Evolutionary conservation across 1,140 invertebrate species (phyloP), one percentile per base, ranked within the genome.

Genomic region (Zelostemma sp.): DNA sequence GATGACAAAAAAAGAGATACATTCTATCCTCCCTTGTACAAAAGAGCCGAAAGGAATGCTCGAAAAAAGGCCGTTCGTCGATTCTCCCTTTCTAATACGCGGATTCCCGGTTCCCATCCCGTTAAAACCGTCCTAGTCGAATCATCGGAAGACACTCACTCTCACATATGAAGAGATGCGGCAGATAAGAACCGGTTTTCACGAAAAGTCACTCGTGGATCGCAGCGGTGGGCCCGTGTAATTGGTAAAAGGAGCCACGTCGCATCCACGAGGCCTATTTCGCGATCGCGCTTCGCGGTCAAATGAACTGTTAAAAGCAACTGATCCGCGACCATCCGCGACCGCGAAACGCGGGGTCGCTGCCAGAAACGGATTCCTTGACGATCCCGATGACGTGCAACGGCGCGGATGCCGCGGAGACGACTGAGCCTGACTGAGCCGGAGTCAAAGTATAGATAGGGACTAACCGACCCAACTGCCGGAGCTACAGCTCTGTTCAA

Each of bases 181-280:
- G 35, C 2, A 11, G 57, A 57, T 48, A 56, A 70, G 57, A 79
- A 79, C 77, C 77, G 77, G 77, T 79, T 79, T 69, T 53, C 50
- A 63, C 75, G 74, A 56, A 79, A 79, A 79, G 56, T 70, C 69
- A 35, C 60, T 12, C 28, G 16, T 38, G 18, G 19, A 25, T 38
- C 11, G n/a, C 49, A 1, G 6, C 19, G 16, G 19, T 19, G 21
- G 6, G 0, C 19, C 18, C 25, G 45, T 33, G 8, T 12, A 43
- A 41, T 51, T 49, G 38, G 38, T 31, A 17, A 18, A 50, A 33
- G 35, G 8, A 41, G 47, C 15, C 35, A 40, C 53, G 38, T 50
- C 43, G 40, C 41, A 48, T 45, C 31, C 18, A 25, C 11, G 46
- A 63, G 28, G 18, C 33, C n/a, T 25, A 47, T 9, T 25, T 49